Conservation (phyloP, 2,797 vertebrate genomes). For the Enteromius trimaculatus region DNA sequence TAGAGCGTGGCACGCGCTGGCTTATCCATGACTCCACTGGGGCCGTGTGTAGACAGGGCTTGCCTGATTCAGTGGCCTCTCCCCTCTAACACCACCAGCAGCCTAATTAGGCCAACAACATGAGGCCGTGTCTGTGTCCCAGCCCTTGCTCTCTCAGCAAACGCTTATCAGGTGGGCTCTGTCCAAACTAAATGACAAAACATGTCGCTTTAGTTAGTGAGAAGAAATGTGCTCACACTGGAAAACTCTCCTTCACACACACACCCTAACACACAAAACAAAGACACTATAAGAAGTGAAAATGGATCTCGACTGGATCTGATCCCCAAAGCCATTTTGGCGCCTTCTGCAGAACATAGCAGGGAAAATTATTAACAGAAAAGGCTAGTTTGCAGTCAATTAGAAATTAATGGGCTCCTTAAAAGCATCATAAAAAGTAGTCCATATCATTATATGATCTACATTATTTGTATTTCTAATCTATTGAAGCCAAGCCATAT, state of each 20-base stretch:
- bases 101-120: conserved; percentile 86
- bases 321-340: neutral
- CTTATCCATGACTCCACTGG: conserved; percentile 32
- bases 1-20: conserved; percentile 24
- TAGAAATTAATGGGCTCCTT: neutral
- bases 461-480: neutral
- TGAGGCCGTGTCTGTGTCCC: conserved; percentile 87
- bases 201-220: conserved; percentile 11
- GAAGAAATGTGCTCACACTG: neutral
- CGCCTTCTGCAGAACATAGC: neutral
- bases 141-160: conserved; percentile 47
- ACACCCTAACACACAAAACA: conserved; percentile 34
- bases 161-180: conserved; percentile 5
- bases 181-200: conserved; percentile 24
- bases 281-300: neutral
- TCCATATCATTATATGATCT: neutral
- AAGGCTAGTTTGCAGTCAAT: neutral
- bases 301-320: neutral
- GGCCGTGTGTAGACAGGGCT: conserved; percentile 17
- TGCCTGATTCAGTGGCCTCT: conserved; percentile 61
- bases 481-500: neutral
- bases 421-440: neutral
- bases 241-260: neutral
- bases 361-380: neutral
- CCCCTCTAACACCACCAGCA: conserved; percentile 64